phyloP scores from a whole-genome alignment of 1,140 invertebrate genomes.

The Coptotermes formosanus region DNA sequence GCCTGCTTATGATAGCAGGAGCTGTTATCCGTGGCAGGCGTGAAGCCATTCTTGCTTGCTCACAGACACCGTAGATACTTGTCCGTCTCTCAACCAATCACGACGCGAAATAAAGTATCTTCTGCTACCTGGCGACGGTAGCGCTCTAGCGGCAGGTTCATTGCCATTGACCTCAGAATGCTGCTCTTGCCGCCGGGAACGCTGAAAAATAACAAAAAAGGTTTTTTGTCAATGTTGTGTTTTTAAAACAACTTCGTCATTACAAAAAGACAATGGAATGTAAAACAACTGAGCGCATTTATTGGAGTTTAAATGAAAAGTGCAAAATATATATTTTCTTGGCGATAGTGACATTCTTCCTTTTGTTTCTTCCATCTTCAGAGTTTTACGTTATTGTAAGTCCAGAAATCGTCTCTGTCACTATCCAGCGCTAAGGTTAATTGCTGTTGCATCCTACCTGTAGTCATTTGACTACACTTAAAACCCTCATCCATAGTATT shows the following conservation, averaged over 20 bases:
- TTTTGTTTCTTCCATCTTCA: too few relatives aligned
- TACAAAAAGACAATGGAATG: not conserved
- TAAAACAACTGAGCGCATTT: not conserved
- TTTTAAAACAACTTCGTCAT: not conserved
- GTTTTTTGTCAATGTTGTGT: not conserved
- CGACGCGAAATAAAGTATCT: not conserved
- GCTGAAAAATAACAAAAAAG: not conserved
- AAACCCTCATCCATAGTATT: too few relatives aligned
- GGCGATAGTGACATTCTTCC: too few relatives aligned
- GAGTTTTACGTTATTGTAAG: too few relatives aligned
- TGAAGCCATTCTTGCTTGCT: not conserved
- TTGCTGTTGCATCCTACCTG: too few relatives aligned
- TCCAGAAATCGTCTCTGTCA: too few relatives aligned
- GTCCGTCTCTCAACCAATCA: not conserved
- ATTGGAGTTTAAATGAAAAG: too few relatives aligned
- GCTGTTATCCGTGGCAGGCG: not conserved
- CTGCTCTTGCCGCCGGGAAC: not conserved
- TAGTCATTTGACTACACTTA: too few relatives aligned
- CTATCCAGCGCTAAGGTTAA: too few relatives aligned
- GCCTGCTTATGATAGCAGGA: not conserved
- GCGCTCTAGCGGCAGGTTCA: not conserved
- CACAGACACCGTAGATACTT: not conserved
- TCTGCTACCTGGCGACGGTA: constrained; percentile 1
- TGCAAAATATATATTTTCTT: too few relatives aligned
- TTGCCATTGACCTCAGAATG: constrained; percentile 4